A percentile compares a stretch with the other conserved stretches of the same genome.
Conservation (phyloP, 2,113 vertebrate species). For the Stigmatopora argus region DNA sequence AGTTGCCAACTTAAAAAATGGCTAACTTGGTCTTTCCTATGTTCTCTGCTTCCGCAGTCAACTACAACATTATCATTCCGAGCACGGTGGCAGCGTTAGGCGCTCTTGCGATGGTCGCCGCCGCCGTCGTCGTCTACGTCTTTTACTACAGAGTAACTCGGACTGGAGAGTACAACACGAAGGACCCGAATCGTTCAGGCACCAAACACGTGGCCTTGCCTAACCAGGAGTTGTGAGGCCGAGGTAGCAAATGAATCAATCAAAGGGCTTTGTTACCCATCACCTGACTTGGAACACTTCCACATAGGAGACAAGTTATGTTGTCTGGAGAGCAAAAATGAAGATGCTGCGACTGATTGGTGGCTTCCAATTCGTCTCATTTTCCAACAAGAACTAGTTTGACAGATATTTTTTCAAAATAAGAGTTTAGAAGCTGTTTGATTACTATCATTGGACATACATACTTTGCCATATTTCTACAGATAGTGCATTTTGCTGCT, state of each 20-base stretch:
- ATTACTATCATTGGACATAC: no score
- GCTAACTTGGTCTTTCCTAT: not conserved
- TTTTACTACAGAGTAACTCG: not conserved
- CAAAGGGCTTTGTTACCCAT: not conserved
- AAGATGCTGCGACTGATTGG: no score
- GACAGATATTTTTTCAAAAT: no score
- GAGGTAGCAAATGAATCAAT: not conserved
- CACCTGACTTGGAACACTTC: no score
- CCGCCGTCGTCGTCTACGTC: rapidly evolving
- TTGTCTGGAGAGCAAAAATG: no score
- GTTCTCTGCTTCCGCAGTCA: not conserved
- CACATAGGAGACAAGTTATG: no score
- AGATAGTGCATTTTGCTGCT: no score
- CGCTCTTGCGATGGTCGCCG: not conserved
- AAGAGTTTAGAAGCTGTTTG: no score
- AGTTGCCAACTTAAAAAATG: not conserved
- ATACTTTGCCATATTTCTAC: no score
- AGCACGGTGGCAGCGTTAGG: not conserved
- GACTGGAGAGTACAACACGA: constrained; percentile 34
- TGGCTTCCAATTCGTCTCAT: no score
- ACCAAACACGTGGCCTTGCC: not conserved
- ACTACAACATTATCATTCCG: not conserved
- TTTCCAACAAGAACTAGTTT: no score
- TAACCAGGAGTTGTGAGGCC: rapidly evolving
- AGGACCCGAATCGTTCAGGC: not conserved